Conservation (phyloP, 2,113 vertebrate species). For the Cyanistes caeruleus region DNA sequence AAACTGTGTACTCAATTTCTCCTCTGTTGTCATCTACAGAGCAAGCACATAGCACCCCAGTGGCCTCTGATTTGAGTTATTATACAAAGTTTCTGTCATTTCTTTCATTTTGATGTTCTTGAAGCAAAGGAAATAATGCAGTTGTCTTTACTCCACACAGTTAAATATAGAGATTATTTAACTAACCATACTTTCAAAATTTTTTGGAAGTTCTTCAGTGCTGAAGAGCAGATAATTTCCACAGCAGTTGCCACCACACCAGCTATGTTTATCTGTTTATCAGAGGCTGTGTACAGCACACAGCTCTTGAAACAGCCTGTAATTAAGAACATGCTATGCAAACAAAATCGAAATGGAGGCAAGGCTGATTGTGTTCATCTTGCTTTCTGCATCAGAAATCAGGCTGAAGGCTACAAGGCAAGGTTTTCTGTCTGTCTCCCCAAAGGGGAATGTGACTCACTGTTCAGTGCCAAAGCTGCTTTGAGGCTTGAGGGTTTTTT, state of each 20-base stretch:
- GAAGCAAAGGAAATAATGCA: neutral
- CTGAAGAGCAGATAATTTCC: slow-evolving; percentile 26
- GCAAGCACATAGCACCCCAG: neutral
- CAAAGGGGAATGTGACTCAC: slow-evolving; percentile 39
- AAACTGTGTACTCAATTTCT: neutral
- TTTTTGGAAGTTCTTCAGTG: neutral
- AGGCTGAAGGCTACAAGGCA: neutral
- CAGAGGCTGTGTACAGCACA: slow-evolving; percentile 42
- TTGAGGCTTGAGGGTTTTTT: neutral
- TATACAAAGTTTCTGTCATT: neutral
- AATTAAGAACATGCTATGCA: slow-evolving; percentile 72
- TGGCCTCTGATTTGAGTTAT: neutral
- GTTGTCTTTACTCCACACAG: neutral
- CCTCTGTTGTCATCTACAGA: neutral
- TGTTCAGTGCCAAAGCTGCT: neutral
- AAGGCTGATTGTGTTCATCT: slow-evolving; percentile 52
- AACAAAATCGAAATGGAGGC: slow-evolving; percentile 53
- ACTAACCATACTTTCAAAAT: neutral
- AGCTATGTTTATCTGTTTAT: slow-evolving; percentile 69
- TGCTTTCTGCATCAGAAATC: slow-evolving; percentile 48
- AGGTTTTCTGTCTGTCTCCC: neutral
- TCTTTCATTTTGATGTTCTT: neutral
- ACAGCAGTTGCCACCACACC: neutral
- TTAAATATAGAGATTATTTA: neutral
- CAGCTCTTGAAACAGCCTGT: slow-evolving; percentile 63